These are phyloP conservation scores for Argya squamiceps DNA, from an alignment of 2,797 vertebrate species.

Conservation along the genomic window DNA sequence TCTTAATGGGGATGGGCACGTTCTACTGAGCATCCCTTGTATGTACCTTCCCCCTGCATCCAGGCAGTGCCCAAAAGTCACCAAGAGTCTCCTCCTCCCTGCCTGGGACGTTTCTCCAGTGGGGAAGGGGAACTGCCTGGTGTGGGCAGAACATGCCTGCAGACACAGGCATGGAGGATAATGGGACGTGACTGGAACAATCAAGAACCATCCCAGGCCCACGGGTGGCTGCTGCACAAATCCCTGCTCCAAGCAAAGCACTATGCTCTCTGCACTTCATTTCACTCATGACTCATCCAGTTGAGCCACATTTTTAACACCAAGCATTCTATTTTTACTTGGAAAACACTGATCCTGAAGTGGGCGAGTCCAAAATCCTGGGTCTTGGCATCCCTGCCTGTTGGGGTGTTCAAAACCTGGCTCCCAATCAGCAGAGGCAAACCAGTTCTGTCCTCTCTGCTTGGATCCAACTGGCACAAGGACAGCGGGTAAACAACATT, in stretches of 20 bases:
- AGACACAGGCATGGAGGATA: not conserved
- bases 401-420: not conserved
- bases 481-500: not conserved
- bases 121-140: not conserved
- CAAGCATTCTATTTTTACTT: constrained; percentile 18
- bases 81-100: not conserved
- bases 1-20: accelerated
- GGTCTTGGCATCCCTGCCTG: not conserved
- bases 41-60: accelerated
- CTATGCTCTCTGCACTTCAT: not conserved
- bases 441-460: not conserved
- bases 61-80: not conserved
- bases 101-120: not conserved
- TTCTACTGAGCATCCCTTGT: not conserved
- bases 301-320: constrained; percentile 4
- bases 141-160: not conserved
- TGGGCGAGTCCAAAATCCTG: not conserved
- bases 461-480: not conserved
- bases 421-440: not conserved
- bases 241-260: not conserved
- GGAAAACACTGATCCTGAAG: constrained; percentile 26
- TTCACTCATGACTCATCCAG: not conserved
- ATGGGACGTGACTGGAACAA: not conserved
- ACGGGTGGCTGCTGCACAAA: not conserved
- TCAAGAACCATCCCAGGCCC: not conserved